Evolutionary conservation across 2,113 vertebrate genomes (phyloP).

Genomic region (Serilophus lunatus): DNA sequence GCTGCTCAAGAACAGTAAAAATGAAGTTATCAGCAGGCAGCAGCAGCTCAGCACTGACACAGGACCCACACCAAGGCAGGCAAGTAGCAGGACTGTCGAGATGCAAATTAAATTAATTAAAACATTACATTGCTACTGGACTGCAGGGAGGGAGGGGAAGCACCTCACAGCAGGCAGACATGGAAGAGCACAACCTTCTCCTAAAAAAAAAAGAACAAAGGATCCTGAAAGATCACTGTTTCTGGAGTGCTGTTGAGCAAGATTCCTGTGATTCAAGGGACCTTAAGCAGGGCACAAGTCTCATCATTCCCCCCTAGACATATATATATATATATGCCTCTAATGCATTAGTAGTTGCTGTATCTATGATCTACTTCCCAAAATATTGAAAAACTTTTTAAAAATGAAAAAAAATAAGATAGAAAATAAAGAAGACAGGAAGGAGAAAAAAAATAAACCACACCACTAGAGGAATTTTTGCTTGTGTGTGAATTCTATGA

Average conservation of each 20-base stretch:
- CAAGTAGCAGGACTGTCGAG: background rate
- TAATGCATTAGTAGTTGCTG: background rate
- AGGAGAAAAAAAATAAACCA: background rate
- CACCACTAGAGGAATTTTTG: background rate
- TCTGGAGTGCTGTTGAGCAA: background rate
- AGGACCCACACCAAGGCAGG: background rate
- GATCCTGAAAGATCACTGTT: background rate
- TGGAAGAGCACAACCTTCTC: background rate
- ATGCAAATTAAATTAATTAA: background rate
- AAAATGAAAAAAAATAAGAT: rapidly evolving
- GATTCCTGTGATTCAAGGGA: background rate
- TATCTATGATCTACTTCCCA: background rate
- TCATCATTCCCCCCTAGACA: background rate
- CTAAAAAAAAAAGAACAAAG: background rate
- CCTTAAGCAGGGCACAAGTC: background rate
- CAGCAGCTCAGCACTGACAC: background rate
- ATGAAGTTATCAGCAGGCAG: background rate
- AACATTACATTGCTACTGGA: background rate
- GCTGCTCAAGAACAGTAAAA: background rate
- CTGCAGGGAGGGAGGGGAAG: background rate
- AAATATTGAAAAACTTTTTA: background rate
- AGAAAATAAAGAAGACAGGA: background rate
- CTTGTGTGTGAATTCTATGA: background rate
- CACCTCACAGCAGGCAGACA: background rate
- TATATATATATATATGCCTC: background rate